These are phyloP conservation scores for Cremastobaeus sp. DNA, from an alignment of 2,888 invertebrate genomes.

Conservation along the genomic window DNA sequence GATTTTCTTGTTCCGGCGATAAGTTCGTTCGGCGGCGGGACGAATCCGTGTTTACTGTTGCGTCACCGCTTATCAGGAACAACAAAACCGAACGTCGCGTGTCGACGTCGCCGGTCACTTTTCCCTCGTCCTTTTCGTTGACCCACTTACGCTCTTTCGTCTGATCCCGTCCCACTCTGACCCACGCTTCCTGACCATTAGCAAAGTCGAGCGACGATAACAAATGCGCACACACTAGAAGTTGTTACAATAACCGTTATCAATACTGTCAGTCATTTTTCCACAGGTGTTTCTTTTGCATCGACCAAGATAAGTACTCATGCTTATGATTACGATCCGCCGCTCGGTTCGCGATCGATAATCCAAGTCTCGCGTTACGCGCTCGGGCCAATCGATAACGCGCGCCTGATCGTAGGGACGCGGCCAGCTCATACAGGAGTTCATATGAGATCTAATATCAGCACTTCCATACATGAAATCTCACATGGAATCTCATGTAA, in stretches of 20 bases:
- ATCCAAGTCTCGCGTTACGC: conserved; percentile 33
- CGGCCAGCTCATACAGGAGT: no score
- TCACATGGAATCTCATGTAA: no score
- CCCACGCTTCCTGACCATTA: background rate
- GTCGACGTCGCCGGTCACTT: background rate
- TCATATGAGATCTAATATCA: no score
- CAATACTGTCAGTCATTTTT: conserved; percentile 55
- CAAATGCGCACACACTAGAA: conserved; percentile 10
- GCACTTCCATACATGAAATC: no score
- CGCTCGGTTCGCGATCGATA: conserved; percentile 12
- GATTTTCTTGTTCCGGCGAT: conserved; percentile 37
- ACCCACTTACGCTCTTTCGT: background rate
- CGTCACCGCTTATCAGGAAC: conserved; percentile 19
- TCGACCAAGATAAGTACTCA: conserved; percentile 49
- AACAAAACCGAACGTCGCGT: conserved; percentile 16
- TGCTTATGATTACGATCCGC: conserved; percentile 43
- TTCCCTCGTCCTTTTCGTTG: conserved; percentile 1
- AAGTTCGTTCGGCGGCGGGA: no score
- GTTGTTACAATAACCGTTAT: conserved; percentile 37
- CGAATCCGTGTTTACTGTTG: background rate
- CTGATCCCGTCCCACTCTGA: background rate
- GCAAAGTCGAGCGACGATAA: conserved; percentile 11
- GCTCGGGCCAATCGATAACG: conserved; percentile 32
- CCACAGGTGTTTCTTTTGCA: conserved; percentile 54
- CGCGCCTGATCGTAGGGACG: conserved; percentile 13